phyloP scores from a whole-genome alignment of 2,888 invertebrate genomes.

The Cyrtodaria siliqua region DNA sequence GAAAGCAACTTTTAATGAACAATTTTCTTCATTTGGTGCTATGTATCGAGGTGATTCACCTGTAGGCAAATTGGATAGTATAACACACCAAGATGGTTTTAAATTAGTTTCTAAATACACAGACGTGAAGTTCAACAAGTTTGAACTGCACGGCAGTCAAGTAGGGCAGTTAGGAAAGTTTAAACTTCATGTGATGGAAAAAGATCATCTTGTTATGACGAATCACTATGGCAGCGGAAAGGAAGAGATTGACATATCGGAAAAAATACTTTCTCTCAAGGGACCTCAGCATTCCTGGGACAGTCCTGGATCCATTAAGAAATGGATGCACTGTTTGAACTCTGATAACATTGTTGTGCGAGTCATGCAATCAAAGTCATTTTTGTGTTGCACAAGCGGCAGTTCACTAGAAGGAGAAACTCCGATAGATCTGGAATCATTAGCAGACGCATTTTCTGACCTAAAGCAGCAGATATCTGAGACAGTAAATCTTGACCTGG shows the following conservation, averaged over 20 bases:
- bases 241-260: slow-evolving; percentile 57
- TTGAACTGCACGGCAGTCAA: slow-evolving; percentile 55
- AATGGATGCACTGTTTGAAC: slow-evolving; percentile 83
- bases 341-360: slow-evolving; percentile 56
- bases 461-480: slow-evolving; percentile 39
- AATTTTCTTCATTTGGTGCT: slow-evolving; percentile 85
- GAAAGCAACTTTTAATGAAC: slow-evolving; percentile 85
- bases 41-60: slow-evolving; percentile 87
- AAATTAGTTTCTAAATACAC: slow-evolving; percentile 74
- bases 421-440: slow-evolving; percentile 30
- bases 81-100: slow-evolving; percentile 76
- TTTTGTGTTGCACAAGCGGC: slow-evolving; percentile 32
- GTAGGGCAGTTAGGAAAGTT: slow-evolving; percentile 66
- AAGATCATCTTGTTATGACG: slow-evolving; percentile 54
- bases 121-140: slow-evolving; percentile 58
- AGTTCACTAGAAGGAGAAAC: slow-evolving; percentile 26
- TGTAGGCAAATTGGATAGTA: slow-evolving; percentile 83
- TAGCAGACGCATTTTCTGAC: slow-evolving; percentile 23
- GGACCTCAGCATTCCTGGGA: slow-evolving; percentile 67
- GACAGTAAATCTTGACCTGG: slow-evolving; percentile 47
- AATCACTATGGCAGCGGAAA: slow-evolving; percentile 46
- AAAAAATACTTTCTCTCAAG: slow-evolving; percentile 69
- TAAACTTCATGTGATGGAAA: slow-evolving; percentile 71
- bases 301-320: slow-evolving; percentile 73
- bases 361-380: slow-evolving; percentile 16